These are phyloP conservation scores for Brevimyrus niger DNA, from an alignment of 2,113 vertebrate species.

Conservation along the genomic window DNA sequence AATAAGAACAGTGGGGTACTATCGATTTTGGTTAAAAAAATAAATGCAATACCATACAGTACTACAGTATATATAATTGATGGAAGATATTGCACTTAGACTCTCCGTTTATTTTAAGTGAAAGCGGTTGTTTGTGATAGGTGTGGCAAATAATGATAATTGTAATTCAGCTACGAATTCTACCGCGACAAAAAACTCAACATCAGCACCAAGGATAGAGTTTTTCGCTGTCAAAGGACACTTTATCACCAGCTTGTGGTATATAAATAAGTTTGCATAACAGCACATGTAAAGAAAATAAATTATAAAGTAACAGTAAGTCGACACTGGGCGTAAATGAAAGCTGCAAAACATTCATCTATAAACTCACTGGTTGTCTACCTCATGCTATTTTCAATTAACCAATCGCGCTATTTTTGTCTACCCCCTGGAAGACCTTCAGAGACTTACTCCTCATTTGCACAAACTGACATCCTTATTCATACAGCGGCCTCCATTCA, in stretches of 20 bases:
- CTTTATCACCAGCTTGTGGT: not conserved
- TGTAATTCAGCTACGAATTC: not conserved
- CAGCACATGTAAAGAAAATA: not conserved
- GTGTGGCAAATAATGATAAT: not conserved
- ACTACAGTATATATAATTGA: not conserved
- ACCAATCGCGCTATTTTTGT: slow-evolving; percentile 51
- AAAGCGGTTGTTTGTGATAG: not conserved
- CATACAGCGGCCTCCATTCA: slow-evolving; percentile 50
- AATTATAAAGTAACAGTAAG: not conserved
- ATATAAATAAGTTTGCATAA: not conserved
- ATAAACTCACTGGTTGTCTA: slow-evolving; percentile 18
- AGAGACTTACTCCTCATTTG: slow-evolving; percentile 44
- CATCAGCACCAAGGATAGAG: slow-evolving; percentile 43
- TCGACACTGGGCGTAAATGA: not conserved
- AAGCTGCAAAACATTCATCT: not conserved
- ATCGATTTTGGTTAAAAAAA: not conserved
- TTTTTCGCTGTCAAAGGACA: no score
- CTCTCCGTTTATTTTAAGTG: not conserved
- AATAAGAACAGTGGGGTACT: not conserved
- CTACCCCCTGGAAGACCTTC: slow-evolving; percentile 53
- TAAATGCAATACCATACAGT: not conserved
- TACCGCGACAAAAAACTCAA: not conserved
- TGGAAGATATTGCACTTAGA: not conserved
- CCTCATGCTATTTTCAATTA: slow-evolving; percentile 58
- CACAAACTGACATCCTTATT: slow-evolving; percentile 56